These are phyloP conservation scores for Bombus superbus DNA, from an alignment of 1,140 invertebrate genomes.

Conservation along the genomic window DNA sequence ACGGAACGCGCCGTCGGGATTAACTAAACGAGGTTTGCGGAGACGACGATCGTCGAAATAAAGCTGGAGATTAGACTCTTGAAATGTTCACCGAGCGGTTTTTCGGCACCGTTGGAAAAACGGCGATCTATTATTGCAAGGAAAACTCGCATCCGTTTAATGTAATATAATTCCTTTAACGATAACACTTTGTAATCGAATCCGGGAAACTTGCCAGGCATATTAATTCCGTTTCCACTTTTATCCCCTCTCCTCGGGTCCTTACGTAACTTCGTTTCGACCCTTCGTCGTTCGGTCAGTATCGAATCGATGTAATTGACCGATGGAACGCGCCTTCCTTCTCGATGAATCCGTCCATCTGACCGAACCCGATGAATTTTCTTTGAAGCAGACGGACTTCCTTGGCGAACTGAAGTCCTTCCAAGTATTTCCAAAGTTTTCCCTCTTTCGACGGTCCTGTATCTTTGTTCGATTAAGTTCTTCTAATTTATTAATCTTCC, in stretches of 20 bases:
- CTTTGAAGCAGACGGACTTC: background rate
- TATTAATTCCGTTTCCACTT: constrained; percentile 39
- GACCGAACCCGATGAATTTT: background rate
- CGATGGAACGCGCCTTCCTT: background rate
- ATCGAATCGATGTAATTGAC: constrained; percentile 44
- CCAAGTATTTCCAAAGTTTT: too few relatives aligned
- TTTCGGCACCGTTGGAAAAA: background rate
- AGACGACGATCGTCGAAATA: constrained; percentile 49
- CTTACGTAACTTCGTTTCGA: constrained; percentile 7
- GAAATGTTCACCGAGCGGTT: constrained; percentile 29
- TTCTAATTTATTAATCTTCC: too few relatives aligned
- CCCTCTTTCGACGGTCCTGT: background rate
- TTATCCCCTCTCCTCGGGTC: rapidly evolving
- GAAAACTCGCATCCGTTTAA: constrained; percentile 8
- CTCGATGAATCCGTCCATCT: background rate
- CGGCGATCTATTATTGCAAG: constrained; percentile 29
- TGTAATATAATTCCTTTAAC: constrained; percentile 42
- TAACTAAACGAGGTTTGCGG: constrained; percentile 51
- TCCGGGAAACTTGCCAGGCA: constrained; percentile 19
- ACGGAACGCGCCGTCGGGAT: constrained; percentile 41
- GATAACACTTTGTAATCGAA: constrained; percentile 48
- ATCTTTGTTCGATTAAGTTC: background rate
- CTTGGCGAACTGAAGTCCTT: background rate
- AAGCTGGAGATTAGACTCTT: constrained; percentile 50
- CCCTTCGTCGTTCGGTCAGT: background rate